Evolutionary conservation across 2,113 vertebrate genomes (phyloP), one percentile per base, ranked within the genome.

Genomic region (Notothenia rossii): DNA sequence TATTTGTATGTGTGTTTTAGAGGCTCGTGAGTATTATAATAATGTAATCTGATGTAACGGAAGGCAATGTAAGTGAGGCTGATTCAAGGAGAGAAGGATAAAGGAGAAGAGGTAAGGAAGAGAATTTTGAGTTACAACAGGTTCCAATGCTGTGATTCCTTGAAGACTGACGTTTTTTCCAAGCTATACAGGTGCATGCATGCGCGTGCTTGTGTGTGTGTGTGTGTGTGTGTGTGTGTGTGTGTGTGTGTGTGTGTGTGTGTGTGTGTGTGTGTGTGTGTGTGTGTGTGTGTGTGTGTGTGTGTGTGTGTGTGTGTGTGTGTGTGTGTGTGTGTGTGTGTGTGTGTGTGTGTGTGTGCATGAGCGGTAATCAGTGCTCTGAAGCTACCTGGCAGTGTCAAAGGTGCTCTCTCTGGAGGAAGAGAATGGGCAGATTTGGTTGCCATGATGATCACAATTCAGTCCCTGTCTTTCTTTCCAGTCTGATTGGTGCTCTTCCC

Each of bases 21-120:
- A 69, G 64, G 46, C 51, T 90, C 22, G 49, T 84, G 65, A 78
- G 68, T 60, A 67, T 89, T 59, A 60, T 87, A n/a, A n/a, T n/a
- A n/a, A n/a, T n/a, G n/a, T 83, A 76, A 92, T 88, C 82, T 94
- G 93, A 94, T 93, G 91, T 91, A 93, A 94, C 77, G 71, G 76
- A 86, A 65, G 86, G 91, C 84, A 94, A 92, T 75, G 46, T 60
- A 63, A 54, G 48, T 65, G 46, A 60, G 40, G 46, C 60, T 72
- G 69, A 82, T 50, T 68, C 71, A 55, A 68, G 78, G 29, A 75
- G 78, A 22, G 20, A 65, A 43, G 55, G 68, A 45, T 17, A 60
- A 61, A 71, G 18, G 40, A 75, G 68, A 17, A 65, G 63, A 65
- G 63, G 53, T 60, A 54, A 75, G 65, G 69, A 76, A 33, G 25